These are phyloP conservation scores for Bergia sp. DNA, from an alignment of 92 coral and sea anemone genomes.

Conservation along the genomic window DNA sequence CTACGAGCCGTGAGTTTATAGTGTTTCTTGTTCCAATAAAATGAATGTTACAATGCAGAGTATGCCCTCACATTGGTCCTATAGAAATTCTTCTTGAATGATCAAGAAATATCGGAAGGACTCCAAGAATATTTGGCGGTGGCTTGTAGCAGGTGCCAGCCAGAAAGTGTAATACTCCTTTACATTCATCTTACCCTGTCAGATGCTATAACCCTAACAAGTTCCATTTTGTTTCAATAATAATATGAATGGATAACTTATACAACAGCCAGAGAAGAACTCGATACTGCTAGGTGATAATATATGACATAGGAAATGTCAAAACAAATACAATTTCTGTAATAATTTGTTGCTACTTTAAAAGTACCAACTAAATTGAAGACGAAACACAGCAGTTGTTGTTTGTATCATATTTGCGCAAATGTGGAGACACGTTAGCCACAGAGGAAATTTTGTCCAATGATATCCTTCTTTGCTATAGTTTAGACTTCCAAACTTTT, in stretches of 20 bases:
- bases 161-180: background rate
- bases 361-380: background rate
- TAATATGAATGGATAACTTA: background rate
- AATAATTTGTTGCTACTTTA: no score
- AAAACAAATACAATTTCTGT: background rate
- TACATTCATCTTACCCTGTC: background rate
- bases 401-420: background rate
- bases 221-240: no score
- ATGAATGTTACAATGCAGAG: background rate
- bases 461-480: background rate
- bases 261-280: background rate
- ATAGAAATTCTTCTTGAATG: background rate
- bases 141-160: background rate
- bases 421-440: background rate
- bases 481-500: background rate
- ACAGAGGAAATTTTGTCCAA: background rate
- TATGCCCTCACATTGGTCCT: background rate
- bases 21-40: background rate
- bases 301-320: background rate
- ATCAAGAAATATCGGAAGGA: background rate
- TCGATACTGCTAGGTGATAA: background rate
- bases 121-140: background rate
- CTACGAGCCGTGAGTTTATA: background rate
- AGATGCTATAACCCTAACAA: background rate
- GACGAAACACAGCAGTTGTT: background rate